phyloP scores from a whole-genome alignment of 2,888 invertebrate species.

The Beris chalybata region DNA sequence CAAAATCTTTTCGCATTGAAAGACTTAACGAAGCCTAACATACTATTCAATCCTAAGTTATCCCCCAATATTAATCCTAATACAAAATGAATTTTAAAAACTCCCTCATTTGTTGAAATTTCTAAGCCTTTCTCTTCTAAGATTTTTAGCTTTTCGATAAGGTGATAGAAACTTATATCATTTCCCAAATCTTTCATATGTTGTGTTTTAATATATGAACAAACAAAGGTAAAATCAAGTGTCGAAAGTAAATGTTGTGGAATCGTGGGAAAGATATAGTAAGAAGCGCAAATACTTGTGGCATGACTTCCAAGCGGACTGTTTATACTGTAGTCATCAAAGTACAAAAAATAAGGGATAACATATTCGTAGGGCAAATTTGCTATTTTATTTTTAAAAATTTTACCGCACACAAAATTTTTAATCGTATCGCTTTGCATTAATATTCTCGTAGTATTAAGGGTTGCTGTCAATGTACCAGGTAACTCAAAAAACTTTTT shows the following conservation, averaged over 20 bases:
- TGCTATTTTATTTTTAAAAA: background rate
- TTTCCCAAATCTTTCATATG: background rate
- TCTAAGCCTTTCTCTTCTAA: background rate
- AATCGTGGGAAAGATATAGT: background rate
- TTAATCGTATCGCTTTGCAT: background rate
- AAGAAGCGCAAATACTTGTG: background rate
- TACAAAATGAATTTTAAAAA: no score
- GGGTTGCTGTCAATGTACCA: background rate
- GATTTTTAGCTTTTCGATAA: background rate
- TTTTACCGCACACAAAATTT: background rate
- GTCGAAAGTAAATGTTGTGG: background rate
- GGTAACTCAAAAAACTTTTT: slow-evolving; percentile 14
- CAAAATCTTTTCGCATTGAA: no score
- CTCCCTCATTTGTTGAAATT: background rate
- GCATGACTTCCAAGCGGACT: background rate
- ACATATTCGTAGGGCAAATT: background rate
- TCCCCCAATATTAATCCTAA: background rate
- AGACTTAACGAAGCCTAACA: no score
- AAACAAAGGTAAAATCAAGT: background rate
- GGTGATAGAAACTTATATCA: background rate
- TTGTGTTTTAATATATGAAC: background rate
- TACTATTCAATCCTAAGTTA: no score
- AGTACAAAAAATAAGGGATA: background rate
- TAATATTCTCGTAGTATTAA: background rate
- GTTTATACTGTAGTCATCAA: background rate